Conservation (phyloP, 1,140 invertebrate species). For the Nephotettix cincticeps region DNA sequence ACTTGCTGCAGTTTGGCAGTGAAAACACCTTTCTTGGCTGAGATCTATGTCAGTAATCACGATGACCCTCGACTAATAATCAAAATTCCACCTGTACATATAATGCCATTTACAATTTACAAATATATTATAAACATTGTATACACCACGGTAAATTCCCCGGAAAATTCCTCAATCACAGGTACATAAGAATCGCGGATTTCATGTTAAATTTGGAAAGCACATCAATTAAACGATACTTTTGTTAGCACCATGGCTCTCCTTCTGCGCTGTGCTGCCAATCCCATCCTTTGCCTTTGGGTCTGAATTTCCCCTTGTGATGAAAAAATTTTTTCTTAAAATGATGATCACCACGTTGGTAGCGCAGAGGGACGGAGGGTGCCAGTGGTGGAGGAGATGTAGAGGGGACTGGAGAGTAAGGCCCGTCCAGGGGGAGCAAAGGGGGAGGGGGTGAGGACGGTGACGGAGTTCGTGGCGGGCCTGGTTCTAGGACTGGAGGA, state of each 20-base stretch:
- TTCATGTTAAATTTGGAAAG: neutral
- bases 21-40: too few relatives aligned
- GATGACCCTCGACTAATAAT: neutral
- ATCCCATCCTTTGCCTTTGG: slow-evolving; percentile 75
- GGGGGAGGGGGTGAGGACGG: slow-evolving; percentile 58
- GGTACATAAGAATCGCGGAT: neutral
- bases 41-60: too few relatives aligned
- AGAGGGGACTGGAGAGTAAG: slow-evolving; percentile 47
- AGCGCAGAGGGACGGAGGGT: slow-evolving; percentile 56
- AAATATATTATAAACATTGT: neutral
- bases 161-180: neutral
- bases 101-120: neutral
- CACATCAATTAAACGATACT: neutral
- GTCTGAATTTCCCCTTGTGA: slow-evolving; percentile 58
- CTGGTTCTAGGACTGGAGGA: slow-evolving; percentile 53
- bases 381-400: slow-evolving; percentile 41
- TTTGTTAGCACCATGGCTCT: slow-evolving; percentile 36
- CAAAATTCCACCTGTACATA: neutral
- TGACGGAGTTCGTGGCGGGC: slow-evolving; percentile 66
- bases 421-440: slow-evolving; percentile 43
- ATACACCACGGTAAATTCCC: neutral
- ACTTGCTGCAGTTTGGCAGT: too few relatives aligned
- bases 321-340: slow-evolving; percentile 82
- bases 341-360: slow-evolving; percentile 59
- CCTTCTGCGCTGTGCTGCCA: slow-evolving; percentile 50